A percentile compares a stretch with the other conserved stretches of the same genome.
These are phyloP conservation scores for Mycteria americana DNA, from an alignment of 2,797 vertebrate genomes.

Conservation along the genomic window DNA sequence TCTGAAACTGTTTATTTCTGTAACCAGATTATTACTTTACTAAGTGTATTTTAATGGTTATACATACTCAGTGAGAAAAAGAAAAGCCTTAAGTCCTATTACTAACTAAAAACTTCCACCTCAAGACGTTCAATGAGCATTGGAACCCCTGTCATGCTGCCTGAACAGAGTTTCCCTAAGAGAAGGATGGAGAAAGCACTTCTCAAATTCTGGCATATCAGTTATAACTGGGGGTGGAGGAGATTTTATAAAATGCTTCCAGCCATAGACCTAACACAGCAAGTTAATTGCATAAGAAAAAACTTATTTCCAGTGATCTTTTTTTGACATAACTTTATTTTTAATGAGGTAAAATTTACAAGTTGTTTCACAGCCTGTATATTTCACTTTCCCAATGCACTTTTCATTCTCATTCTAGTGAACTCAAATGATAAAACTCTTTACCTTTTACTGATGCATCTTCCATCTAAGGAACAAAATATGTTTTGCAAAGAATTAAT, in stretches of 20 bases:
- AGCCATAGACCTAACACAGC: neutral
- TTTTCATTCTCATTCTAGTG: neutral
- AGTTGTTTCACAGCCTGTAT: neutral
- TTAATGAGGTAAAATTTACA: neutral
- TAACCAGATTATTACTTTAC: neutral
- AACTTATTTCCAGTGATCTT: neutral
- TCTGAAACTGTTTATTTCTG: neutral
- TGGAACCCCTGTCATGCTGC: rapidly evolving
- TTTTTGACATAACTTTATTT: neutral
- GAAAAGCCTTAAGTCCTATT: neutral
- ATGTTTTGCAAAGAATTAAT: neutral
- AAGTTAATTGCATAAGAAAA: neutral
- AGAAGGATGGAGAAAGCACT: neutral
- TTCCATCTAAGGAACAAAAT: neutral
- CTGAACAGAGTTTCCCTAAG: neutral
- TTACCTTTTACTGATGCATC: neutral
- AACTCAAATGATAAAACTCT: neutral
- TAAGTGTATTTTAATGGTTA: neutral
- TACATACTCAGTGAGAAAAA: neutral
- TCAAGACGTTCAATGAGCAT: neutral
- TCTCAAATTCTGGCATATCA: neutral
- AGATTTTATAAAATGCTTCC: neutral
- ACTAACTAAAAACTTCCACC: neutral
- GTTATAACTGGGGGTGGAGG: neutral
- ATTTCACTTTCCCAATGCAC: neutral